These are phyloP conservation scores for Lanius ludovicianus DNA, from an alignment of 2,113 vertebrate genomes.

Conservation along the genomic window DNA sequence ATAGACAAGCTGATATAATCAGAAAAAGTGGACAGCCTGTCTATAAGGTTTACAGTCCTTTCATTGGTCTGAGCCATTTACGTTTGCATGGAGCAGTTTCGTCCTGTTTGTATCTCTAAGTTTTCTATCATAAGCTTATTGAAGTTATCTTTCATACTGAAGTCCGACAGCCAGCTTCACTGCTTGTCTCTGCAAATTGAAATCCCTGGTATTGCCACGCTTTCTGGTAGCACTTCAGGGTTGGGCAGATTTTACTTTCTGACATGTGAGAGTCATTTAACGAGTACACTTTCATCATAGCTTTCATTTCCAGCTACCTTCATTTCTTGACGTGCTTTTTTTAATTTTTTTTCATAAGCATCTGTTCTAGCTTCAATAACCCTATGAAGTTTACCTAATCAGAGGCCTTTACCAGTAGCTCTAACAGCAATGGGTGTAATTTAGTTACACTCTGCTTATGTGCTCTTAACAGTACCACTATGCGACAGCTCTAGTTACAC, in stretches of 20 bases:
- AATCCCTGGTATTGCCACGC: not conserved
- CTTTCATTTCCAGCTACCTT: not conserved
- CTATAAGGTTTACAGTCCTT: not conserved
- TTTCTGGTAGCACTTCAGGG: not conserved
- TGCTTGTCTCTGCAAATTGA: not conserved
- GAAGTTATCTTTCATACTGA: not conserved
- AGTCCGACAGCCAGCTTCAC: not conserved
- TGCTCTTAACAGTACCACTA: not conserved
- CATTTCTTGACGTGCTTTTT: not conserved
- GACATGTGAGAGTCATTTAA: not conserved
- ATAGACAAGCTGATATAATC: not conserved
- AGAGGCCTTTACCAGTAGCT: not conserved
- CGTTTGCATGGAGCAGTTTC: not conserved
- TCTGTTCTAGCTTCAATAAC: not conserved
- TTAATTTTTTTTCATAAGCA: not conserved
- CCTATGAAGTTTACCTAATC: not conserved
- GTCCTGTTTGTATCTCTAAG: fast-evolving
- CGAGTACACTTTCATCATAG: not conserved
- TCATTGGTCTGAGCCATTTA: not conserved
- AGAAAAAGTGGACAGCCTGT: not conserved
- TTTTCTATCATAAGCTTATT: not conserved
- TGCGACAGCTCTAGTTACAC: not conserved
- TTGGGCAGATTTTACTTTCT: not conserved
- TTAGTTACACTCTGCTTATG: not conserved
- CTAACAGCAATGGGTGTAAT: not conserved